These are phyloP conservation scores for Metallyticus violacea DNA, from an alignment of 2,888 invertebrate genomes.

Conservation along the genomic window DNA sequence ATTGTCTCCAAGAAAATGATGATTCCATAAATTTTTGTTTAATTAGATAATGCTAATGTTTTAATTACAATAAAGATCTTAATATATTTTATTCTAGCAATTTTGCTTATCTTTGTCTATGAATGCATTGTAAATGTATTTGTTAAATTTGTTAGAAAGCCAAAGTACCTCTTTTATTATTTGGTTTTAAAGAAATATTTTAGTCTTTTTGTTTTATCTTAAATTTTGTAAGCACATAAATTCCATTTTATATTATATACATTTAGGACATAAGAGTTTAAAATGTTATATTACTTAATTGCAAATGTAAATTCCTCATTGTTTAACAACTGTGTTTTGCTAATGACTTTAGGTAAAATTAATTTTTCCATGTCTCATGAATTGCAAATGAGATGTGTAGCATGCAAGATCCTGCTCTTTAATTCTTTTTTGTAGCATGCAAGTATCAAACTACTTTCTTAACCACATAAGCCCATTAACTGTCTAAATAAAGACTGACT, in stretches of 20 bases:
- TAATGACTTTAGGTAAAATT: no score
- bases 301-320: no score
- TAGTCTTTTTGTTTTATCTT: background rate
- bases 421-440: no score
- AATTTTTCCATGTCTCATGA: no score
- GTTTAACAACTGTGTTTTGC: no score
- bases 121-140: no score
- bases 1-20: background rate
- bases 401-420: no score
- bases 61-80: background rate
- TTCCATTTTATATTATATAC: background rate
- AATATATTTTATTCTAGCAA: background rate
- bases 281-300: no score
- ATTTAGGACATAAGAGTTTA: background rate
- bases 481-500: no score
- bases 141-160: background rate
- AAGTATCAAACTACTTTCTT: no score
- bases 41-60: background rate
- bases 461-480: no score
- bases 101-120: background rate
- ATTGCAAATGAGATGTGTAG: no score
- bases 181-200: background rate
- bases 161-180: background rate
- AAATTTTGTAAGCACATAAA: background rate
- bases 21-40: background rate